phyloP scores from a whole-genome alignment of 2,797 vertebrate genomes.

The Buceros bicornis region DNA sequence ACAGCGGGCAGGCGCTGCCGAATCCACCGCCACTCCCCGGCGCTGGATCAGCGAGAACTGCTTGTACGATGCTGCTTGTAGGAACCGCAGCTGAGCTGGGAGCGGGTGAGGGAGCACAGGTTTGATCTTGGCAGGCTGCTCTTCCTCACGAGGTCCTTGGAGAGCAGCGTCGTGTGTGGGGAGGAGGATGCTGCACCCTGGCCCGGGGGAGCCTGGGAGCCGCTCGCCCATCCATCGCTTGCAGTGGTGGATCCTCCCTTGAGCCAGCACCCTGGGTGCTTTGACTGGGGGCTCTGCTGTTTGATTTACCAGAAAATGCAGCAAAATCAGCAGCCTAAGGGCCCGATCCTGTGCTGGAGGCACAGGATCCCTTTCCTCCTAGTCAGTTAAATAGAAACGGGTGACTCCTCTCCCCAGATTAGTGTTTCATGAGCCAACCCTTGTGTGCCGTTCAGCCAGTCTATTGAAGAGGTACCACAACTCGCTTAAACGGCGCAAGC shows the following conservation, averaged over 20 bases:
- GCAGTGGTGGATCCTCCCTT: background rate
- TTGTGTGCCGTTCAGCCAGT: background rate
- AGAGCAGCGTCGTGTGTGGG: background rate
- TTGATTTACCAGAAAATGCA: background rate
- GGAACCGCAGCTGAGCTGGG: background rate
- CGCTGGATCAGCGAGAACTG: background rate
- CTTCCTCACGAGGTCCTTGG: background rate
- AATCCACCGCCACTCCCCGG: background rate
- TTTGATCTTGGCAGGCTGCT: background rate
- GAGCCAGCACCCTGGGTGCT: accelerated
- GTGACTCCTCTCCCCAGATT: constrained; percentile 62
- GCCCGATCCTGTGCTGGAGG: background rate
- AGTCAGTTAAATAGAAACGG: background rate
- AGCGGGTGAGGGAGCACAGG: background rate
- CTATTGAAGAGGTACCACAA: background rate
- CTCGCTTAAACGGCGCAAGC: background rate
- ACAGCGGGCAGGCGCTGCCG: background rate
- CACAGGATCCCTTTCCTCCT: too few relatives aligned
- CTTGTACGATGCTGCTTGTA: background rate
- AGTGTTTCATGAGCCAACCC: constrained; percentile 28
- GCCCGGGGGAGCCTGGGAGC: accelerated
- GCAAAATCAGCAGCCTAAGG: background rate
- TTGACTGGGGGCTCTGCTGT: background rate
- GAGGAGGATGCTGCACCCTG: background rate
- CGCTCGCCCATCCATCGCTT: accelerated